Evolutionary conservation across 2,797 vertebrate genomes (phyloP).

Genomic region (Lateolabrax maculatus): DNA sequence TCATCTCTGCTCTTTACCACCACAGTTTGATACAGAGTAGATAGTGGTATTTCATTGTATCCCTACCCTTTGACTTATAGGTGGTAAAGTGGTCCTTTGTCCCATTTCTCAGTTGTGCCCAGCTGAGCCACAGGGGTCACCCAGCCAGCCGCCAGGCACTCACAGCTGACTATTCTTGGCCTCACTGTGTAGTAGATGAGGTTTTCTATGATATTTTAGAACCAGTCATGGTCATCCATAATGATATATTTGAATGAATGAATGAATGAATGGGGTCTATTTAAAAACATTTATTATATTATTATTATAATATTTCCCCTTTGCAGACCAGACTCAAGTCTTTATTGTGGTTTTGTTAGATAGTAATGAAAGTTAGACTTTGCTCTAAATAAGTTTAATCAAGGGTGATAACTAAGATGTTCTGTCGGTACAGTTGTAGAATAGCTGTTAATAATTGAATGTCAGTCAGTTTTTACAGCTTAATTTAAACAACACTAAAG

Average conservation of each 20-base stretch:
- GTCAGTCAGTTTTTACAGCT: slow-evolving; percentile 38
- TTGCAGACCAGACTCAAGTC: no score
- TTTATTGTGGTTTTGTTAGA: no score
- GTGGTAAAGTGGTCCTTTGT: neutral
- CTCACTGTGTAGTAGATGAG: neutral
- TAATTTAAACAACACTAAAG: slow-evolving; percentile 35
- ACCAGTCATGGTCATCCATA: neutral
- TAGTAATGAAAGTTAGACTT: no score
- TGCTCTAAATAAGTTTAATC: no score
- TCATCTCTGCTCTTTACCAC: slow-evolving; percentile 15
- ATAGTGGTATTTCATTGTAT: neutral
- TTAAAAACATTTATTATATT: no score
- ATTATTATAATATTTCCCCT: no score
- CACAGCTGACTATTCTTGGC: neutral
- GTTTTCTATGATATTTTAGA: neutral
- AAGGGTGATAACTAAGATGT: slow-evolving; percentile 14
- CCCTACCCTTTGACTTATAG: neutral
- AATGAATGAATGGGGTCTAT: neutral
- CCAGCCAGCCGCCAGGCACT: neutral
- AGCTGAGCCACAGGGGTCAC: neutral
- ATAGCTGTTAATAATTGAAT: slow-evolving; percentile 42
- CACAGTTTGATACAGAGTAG: slow-evolving; percentile 9
- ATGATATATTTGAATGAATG: neutral
- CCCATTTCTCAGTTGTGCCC: slow-evolving; percentile 1
- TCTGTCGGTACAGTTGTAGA: slow-evolving; percentile 4